Evolutionary conservation across 2,797 vertebrate genomes (phyloP), one percentile per base, ranked within the genome.

Genomic region (Lacerta viridis): DNA sequence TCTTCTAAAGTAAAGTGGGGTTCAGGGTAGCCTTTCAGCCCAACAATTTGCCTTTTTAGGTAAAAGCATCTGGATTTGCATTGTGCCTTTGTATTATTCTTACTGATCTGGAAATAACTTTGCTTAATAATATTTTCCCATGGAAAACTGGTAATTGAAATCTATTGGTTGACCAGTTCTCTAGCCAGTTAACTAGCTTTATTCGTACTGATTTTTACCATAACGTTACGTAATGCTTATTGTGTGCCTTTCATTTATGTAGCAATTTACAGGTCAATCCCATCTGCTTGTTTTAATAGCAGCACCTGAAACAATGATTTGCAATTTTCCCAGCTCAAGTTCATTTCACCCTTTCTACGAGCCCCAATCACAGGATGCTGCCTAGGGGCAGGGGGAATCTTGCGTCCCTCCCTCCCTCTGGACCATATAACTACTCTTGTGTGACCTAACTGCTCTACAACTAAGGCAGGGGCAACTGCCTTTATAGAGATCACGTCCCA

Each of bases 221-320:
- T 59, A 74, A 74, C 3, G 33, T 61, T 66, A 43, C 46, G 36
- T 88, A 36, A 79, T 88, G 50, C 83, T 74, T 89, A 81, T 80
- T 39, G 33, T 39, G 69, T 85, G 69, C 78, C 69, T 89, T 89
- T 85, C 77, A 81, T 89, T 81, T 75, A 46, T 74, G n/a, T 81
- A 76, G 39, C 29, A 80, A 50, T 74, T 80, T 64, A 55, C 36
- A 66, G 27, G 25, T 50, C n/a, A 9, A 10, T 59, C 33, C 39
- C 59, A 50, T 68, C 68, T 39, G 20, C 80, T 80, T 61, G 55
- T 80, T 46, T 83, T 78, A 46, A 23, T 36, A 85, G 66, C 29
- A 64, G 29, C 27, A 74, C 9, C 29, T 29, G 13, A 80, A 80
- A 55, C 20, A 3, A 29, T 80, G 77, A 33, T 43, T 36, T 80